Base-by-base conservation (phyloP, 2,797 vertebrate genomes). In the Fistularia commersonii region DNA sequence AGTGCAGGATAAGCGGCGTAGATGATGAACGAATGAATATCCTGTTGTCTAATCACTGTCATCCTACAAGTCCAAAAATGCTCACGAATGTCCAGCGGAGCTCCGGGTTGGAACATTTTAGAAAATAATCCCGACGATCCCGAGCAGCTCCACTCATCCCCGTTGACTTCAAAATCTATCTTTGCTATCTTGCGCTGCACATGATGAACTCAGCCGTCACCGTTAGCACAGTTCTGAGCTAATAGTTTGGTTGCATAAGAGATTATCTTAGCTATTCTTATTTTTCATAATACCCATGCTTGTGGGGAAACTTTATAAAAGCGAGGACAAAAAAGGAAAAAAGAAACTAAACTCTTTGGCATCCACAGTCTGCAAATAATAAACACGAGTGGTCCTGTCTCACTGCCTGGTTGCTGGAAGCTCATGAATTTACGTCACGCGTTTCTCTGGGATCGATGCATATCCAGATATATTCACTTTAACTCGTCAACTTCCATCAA, bases 201-300 rank as follows among this genome's bases (percentile, higher is more conserved):
- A 23, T 23, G 2, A 23, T 23, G 4, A 23, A 23, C 47, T n/a
- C 10, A 46, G 48, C 8, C 49, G 13, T 34, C 47, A 52, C 48
- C 64, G 15, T 32, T 7, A 44, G 45, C 51, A 54, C 36, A 48
- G 12, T 46, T 56, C 31, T 32, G 57, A 72, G 66, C 61, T 44
- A 62, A 64, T 60, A 58, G 44, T 65, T 48, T 41, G 53, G 65
- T 81, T 81, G 57, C 64, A 54, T 80, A 77, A 78, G 59, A 75
- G 68, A 81, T 77, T 80, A 77, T 76, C 50, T 61, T 50, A 59
- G 61, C 54, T 40, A 49, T 51, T 62, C 44, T 69, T 66, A 61
- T 77, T 52, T 68, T 61, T 64, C 39, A 36, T 44, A 50, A 62
- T 56, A 49, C 44, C 12, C 12, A 37, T 36, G 48, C 39, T 68